Evolutionary conservation across 2,888 invertebrate species (phyloP), one percentile per base, ranked within the genome.

Genomic region (Orchesellides sinensis): DNA sequence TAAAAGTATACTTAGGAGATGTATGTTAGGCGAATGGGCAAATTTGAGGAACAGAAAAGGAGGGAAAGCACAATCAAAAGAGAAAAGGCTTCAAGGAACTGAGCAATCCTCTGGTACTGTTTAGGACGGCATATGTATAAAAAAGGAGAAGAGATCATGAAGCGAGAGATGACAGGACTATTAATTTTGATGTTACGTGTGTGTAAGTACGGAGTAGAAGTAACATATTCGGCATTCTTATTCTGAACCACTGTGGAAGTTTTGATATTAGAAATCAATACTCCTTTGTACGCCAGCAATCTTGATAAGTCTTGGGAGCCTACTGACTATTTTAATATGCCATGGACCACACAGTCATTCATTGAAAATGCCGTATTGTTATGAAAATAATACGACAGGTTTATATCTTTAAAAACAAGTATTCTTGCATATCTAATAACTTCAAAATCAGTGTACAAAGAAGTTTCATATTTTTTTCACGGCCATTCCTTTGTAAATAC

Each of bases 261-360:
- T 66, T 75, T 66, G 63, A 73, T 75, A 77, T 77, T 77, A 68
- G 68, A 77, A 77, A 77, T 77, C 77, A 68, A 77, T 77, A 77
- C 65, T 10, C 27, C 29, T 23, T 40, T n/a, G n/a, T n/a, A n/a
- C n/a, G n/a, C n/a, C n/a, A n/a, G n/a, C n/a, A n/a, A n/a, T n/a
- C n/a, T n/a, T n/a, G n/a, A n/a, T n/a, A n/a, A n/a, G n/a, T 70
- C 45, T 52, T 68, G 49, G 56, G n/a, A 45, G 35, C 25, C 45
- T 56, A 56, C 35, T 56, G 56, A 70, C n/a, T n/a, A n/a, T n/a
- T 40, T 59, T 49, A 45, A n/a, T 70, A 56, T 56, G 70, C 70
- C 40, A 25, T 56, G 29, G 47, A 21, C 56, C 40, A 56, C 17
- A 56, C 70, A 70, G 27, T 17, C 29, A 49, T 8, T n/a, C 49